A percentile compares a stretch with the other conserved stretches of the same genome.
Conservation (phyloP, 1,140 invertebrate species). For the Dryas iulia region DNA sequence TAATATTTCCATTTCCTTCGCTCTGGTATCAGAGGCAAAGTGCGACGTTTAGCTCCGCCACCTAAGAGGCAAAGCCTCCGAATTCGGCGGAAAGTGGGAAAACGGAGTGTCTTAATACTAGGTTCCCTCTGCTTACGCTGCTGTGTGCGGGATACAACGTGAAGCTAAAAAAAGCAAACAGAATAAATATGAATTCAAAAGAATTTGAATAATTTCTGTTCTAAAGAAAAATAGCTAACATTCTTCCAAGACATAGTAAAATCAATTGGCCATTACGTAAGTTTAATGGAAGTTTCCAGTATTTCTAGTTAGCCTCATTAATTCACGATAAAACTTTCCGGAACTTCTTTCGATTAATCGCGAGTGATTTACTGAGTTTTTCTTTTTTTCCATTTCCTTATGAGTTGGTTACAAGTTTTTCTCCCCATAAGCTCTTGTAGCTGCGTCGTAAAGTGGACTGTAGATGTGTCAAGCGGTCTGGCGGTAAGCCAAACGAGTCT, state of each 20-base stretch:
- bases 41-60: too few species aligned
- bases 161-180: too few species aligned
- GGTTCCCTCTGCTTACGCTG: too few species aligned
- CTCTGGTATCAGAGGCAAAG: too few species aligned
- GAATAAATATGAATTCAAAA: neutral
- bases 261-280: slow-evolving; percentile 12
- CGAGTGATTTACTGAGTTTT: slow-evolving; percentile 16
- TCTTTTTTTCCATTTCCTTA: slow-evolving; percentile 11
- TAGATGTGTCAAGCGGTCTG: slow-evolving; percentile 24
- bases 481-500: slow-evolving; percentile 19
- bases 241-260: neutral
- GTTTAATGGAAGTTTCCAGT: slow-evolving; percentile 7
- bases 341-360: slow-evolving; percentile 22
- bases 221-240: neutral
- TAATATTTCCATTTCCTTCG: too few species aligned
- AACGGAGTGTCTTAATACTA: too few species aligned
- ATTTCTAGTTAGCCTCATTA: slow-evolving; percentile 18
- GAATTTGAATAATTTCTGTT: too few species aligned
- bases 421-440: slow-evolving; percentile 9
- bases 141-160: too few species aligned
- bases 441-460: slow-evolving; percentile 18
- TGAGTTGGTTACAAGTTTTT: slow-evolving; percentile 14
- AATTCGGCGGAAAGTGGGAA: too few species aligned
- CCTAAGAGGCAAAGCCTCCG: too few species aligned
- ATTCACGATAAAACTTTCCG: slow-evolving; percentile 19